Percentiles rank a stretch among this genome's conserved stretches.
These are phyloP conservation scores for Tetropium fuscum DNA, from an alignment of 2,888 invertebrate species.

Conservation along the genomic window DNA sequence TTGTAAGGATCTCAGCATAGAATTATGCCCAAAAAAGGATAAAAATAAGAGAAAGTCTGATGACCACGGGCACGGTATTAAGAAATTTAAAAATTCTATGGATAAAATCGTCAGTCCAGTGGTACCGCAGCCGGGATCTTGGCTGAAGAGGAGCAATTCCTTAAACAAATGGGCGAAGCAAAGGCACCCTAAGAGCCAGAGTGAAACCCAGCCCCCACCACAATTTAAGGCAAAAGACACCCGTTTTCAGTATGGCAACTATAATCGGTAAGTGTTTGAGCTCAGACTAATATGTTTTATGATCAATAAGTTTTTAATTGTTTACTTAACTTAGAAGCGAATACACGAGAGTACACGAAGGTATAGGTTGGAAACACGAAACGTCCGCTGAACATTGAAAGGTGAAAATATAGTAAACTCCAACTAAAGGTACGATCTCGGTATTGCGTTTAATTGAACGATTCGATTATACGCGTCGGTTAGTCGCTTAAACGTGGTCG, in stretches of 20 bases:
- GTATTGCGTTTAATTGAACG: too few species aligned
- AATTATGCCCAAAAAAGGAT: constrained; percentile 64
- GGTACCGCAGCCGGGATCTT: constrained; percentile 89
- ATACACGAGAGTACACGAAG: too few species aligned
- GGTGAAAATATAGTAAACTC: too few species aligned
- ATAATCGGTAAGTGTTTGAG: constrained; percentile 75
- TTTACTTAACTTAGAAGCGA: too few species aligned
- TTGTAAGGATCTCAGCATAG: constrained; percentile 51
- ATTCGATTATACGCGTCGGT: too few species aligned
- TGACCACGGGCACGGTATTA: constrained; percentile 67
- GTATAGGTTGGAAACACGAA: too few species aligned
- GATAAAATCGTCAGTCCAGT: constrained; percentile 95
- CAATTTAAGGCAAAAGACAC: constrained; percentile 81
- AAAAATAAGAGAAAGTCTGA: constrained; percentile 71
- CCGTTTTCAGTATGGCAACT: constrained; percentile 95
- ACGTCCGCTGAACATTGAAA: too few species aligned
- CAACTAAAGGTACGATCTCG: too few species aligned
- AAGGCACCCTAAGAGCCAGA: constrained; percentile 64
- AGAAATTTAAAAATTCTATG: constrained; percentile 76
- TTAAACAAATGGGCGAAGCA: constrained; percentile 61
- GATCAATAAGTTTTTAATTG: too few species aligned
- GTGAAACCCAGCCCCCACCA: constrained; percentile 63
- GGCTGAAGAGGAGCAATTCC: constrained; percentile 72
- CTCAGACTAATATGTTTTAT: too few species aligned
- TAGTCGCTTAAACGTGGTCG: too few species aligned